phyloP scores from a whole-genome alignment of 2,113 vertebrate species.

The Beaufortia kweichowensis region DNA sequence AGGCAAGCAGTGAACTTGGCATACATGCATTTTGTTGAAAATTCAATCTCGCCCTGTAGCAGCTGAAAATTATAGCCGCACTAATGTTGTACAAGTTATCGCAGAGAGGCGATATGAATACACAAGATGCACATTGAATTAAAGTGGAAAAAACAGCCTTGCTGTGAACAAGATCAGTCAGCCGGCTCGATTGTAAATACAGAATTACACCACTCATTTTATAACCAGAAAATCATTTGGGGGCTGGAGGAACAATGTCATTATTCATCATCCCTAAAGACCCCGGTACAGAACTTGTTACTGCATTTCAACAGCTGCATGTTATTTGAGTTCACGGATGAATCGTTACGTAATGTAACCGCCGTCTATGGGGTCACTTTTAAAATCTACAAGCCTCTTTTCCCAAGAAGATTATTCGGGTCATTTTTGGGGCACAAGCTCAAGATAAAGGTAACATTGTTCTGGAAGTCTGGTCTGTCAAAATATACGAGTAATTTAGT shows the following conservation, averaged over 20 bases:
- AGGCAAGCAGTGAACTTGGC: not conserved
- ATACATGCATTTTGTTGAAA: not conserved
- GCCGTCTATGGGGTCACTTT: slow-evolving; percentile 35
- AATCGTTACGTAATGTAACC: slow-evolving; percentile 39
- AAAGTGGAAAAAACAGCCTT: not conserved
- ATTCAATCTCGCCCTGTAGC: not conserved
- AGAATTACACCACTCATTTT: not conserved
- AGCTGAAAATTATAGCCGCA: not conserved
- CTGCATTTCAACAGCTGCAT: slow-evolving; percentile 29
- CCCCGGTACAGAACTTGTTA: slow-evolving; percentile 25
- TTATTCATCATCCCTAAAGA: slow-evolving; percentile 26
- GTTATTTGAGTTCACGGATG: slow-evolving; percentile 28
- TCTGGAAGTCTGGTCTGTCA: too few species aligned
- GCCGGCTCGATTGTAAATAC: not conserved
- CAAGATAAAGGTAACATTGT: not conserved
- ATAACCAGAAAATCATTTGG: slow-evolving; percentile 5
- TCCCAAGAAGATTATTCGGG: slow-evolving; percentile 34
- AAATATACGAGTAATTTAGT: too few species aligned
- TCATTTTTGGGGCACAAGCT: slow-evolving; percentile 5
- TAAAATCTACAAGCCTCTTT: slow-evolving; percentile 37
- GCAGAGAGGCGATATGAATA: not conserved
- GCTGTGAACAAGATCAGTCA: not conserved
- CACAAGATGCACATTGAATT: not conserved
- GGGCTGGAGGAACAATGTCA: slow-evolving; percentile 26
- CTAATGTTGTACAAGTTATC: slow-evolving; percentile 4